phyloP scores from a whole-genome alignment of 2,888 invertebrate species.

The Rotaria macrura region DNA sequence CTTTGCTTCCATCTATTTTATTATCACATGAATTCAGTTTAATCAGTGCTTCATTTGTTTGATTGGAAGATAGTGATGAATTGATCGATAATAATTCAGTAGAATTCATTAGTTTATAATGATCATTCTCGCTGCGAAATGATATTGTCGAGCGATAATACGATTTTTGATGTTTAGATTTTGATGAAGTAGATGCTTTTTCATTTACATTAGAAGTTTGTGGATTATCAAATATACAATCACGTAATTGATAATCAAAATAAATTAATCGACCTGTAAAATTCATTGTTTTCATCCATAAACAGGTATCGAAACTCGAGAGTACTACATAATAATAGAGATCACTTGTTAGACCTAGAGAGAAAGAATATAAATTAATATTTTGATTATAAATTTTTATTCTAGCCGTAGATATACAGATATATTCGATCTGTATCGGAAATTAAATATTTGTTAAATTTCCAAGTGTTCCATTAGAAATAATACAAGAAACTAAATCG shows the following conservation, averaged over 20 bases:
- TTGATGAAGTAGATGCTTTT: background rate
- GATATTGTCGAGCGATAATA: background rate
- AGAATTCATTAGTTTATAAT: background rate
- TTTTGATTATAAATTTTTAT: too few species aligned
- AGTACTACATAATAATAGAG: background rate
- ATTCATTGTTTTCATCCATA: background rate
- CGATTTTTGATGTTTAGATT: background rate
- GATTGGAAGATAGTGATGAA: background rate
- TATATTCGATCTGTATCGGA: too few species aligned
- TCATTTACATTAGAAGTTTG: background rate
- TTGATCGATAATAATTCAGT: background rate
- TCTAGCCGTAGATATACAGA: too few species aligned
- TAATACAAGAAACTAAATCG: too few species aligned
- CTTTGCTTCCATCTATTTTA: background rate
- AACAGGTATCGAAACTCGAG: background rate
- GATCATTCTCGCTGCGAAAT: background rate
- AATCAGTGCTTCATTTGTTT: background rate
- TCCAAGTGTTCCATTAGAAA: too few species aligned
- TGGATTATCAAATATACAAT: background rate
- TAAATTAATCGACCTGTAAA: background rate
- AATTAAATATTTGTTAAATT: too few species aligned
- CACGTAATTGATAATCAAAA: conserved; percentile 1
- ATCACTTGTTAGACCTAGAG: background rate
- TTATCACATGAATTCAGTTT: background rate
- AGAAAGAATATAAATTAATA: too few species aligned